A percentile compares a stretch with the other conserved stretches of the same genome.
These are phyloP conservation scores for Limnephilus lunatus DNA, from an alignment of 2,888 invertebrate genomes.

Conservation along the genomic window DNA sequence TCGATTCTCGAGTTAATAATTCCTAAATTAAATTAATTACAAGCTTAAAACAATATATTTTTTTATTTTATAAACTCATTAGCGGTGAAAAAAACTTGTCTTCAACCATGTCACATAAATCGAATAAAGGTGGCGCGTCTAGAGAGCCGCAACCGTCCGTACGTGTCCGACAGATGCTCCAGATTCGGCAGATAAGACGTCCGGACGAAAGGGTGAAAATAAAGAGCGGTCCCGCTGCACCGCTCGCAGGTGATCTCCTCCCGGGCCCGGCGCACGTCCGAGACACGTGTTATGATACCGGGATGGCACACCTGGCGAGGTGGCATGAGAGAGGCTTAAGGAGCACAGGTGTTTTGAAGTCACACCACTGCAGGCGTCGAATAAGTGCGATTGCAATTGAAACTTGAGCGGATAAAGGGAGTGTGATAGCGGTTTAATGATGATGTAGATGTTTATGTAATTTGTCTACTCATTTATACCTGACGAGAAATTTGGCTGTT, in stretches of 20 bases:
- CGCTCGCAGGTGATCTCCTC: neutral
- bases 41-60: neutral
- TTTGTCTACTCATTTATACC: neutral
- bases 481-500: too few relatives aligned
- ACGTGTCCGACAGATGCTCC: slow-evolving; percentile 13
- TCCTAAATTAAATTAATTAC: neutral
- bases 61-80: neutral
- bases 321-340: neutral
- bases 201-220: slow-evolving; percentile 4
- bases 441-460: neutral
- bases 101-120: neutral
- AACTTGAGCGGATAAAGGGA: neutral
- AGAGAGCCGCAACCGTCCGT: neutral
- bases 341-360: slow-evolving; percentile 27
- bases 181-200: neutral
- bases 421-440: neutral
- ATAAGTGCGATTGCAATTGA: neutral
- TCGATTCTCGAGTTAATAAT: neutral
- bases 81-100: slow-evolving; percentile 13
- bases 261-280: neutral
- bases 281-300: slow-evolving; percentile 4
- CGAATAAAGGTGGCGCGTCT: neutral
- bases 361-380: neutral
- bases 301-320: neutral
- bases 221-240: neutral